These are phyloP conservation scores for Arnoldichthys spilopterus DNA, from an alignment of 2,797 vertebrate species.

Conservation along the genomic window DNA sequence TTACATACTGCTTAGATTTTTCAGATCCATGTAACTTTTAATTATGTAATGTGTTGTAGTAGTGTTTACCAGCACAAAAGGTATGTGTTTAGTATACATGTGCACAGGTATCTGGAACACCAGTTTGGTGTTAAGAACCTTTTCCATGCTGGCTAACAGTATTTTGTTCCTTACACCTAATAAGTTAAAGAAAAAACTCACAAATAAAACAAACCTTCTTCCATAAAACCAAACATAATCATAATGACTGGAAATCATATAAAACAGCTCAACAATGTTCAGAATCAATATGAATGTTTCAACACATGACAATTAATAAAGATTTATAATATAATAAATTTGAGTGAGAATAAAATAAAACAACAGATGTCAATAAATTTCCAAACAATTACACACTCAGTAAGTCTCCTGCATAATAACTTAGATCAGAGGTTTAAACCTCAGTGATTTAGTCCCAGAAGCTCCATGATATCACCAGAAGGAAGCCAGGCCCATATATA, in stretches of 20 bases:
- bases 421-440: conserved; percentile 26
- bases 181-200: conserved; percentile 61
- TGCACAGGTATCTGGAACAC: conserved; percentile 32
- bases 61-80: conserved; percentile 30
- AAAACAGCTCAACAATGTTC: conserved; percentile 52
- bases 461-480: neutral
- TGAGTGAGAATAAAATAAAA: conserved; percentile 59
- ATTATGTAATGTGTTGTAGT: conserved; percentile 27
- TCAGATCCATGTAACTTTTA: conserved; percentile 32
- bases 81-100: conserved; percentile 35
- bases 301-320: conserved; percentile 42
- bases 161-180: conserved; percentile 50
- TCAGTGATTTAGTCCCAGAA: conserved; percentile 23
- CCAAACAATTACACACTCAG: neutral
- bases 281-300: conserved; percentile 41
- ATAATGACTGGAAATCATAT: conserved; percentile 41
- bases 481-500: neutral
- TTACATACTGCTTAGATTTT: conserved; percentile 43
- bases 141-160: conserved; percentile 36
- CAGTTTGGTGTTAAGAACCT: conserved; percentile 35
- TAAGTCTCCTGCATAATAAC: conserved; percentile 26
- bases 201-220: conserved; percentile 64
- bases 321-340: conserved; percentile 27
- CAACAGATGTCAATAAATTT: conserved; percentile 35
- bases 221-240: conserved; percentile 54